Base-by-base conservation (phyloP, 1,140 invertebrate species). In the Asbolus verrucosus region DNA sequence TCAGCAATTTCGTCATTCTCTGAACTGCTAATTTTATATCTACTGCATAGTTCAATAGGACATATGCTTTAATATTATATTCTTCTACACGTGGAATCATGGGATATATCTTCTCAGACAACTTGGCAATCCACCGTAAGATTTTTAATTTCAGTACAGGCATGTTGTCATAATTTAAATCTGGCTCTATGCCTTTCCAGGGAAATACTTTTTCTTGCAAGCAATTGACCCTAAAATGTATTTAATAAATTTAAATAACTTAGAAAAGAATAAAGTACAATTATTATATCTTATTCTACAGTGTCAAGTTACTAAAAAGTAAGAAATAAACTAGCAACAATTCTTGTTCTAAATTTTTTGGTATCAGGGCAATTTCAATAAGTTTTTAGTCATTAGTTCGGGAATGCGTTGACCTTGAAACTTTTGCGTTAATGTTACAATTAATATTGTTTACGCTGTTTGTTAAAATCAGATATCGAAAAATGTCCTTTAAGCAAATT, bases 161-260 rank as follows among this genome's bases (percentile, higher is more conserved):
- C 9, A 76, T 30, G 31, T 31, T 71, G 21, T 78, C 74, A 30
- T 78, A 75, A 61, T 78, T 69, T 14, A 77, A 15, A 6, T 73
- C 21, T 8, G 18, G 27, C 11, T 72, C 69, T n/a, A 78, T 63
- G 19, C 76, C 75, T 9, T 67, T 21, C 72, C 73, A 77, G 15
- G 77, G 76, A 63, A 78, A 76, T 13, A 70, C 46, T 69, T 77
- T 77, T 46, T 78, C 77, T 65, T 77, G 73, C 6, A 75, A 41
- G 33, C 72, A 75, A 15, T 69, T 43, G 33, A 78, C 15, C 16
- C 77, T 24, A 54, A 70, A 72, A 69, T 30, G 59, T 4, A 21
- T n/a, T 41, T 46, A 18, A 15, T 43, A 6, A 9, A 54, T 24
- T 5, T 39, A 62, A 36, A 36, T 21, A 38, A 39, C 14, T 39